Evolutionary conservation across 1,140 invertebrate species (phyloP).

Genomic region (Danaus plexippus): DNA sequence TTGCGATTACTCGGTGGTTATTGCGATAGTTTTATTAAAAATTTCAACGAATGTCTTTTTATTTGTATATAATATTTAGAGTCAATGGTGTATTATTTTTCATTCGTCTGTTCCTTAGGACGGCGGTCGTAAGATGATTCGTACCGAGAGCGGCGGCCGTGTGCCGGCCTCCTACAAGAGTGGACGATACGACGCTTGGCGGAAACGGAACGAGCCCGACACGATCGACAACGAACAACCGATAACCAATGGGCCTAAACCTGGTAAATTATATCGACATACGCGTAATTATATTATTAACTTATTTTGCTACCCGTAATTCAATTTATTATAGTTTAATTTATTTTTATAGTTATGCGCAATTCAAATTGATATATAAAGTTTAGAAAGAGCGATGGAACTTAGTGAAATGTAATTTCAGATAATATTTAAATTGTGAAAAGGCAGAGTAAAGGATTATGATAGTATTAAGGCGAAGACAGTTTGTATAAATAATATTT

Average conservation of each 20-base stretch:
- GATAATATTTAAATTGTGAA: too few species aligned
- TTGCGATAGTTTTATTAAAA: too few species aligned
- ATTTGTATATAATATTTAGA: not conserved
- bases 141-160: constrained; percentile 94
- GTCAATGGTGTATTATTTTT: too few species aligned
- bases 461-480: too few species aligned
- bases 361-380: too few species aligned
- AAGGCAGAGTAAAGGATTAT: too few species aligned
- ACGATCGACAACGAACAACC: constrained; percentile 71
- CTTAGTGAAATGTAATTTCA: too few species aligned
- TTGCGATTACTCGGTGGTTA: too few species aligned
- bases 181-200: constrained; percentile 90
- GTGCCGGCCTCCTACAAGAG: constrained; percentile 95
- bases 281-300: too few species aligned
- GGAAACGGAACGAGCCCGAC: constrained; percentile 79
- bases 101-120: constrained; percentile 29
- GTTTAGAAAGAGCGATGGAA: too few species aligned
- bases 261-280: constrained; percentile 15
- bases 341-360: too few species aligned
- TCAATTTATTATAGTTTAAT: not conserved
- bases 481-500: not conserved
- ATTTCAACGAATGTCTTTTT: too few species aligned
- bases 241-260: constrained; percentile 2
- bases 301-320: not conserved
- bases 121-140: constrained; percentile 76